A percentile compares a stretch with the other conserved stretches of the same genome.
These are phyloP conservation scores for Bovichtus diacanthus DNA, from an alignment of 2,797 vertebrate genomes.

Conservation along the genomic window DNA sequence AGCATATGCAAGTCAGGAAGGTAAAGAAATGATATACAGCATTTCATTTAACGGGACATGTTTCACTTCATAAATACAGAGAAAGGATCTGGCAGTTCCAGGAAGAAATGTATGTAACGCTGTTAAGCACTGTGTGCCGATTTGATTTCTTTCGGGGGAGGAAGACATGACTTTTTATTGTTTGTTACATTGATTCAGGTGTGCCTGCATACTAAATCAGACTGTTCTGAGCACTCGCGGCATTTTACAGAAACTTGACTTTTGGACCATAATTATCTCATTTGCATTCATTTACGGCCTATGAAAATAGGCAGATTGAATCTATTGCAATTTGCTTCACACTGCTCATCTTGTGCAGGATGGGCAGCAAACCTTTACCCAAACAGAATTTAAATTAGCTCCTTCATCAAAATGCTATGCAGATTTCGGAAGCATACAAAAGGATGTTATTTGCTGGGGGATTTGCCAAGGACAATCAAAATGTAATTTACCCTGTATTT, in stretches of 20 bases:
- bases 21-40: slow-evolving; percentile 26
- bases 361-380: slow-evolving; percentile 37
- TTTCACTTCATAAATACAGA: slow-evolving; percentile 51
- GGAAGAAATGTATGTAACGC: slow-evolving; percentile 51
- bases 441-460: slow-evolving; percentile 38
- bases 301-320: slow-evolving; percentile 46
- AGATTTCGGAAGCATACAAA: slow-evolving; percentile 40
- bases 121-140: slow-evolving; percentile 35
- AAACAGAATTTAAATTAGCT: slow-evolving; percentile 63
- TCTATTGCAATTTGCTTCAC: slow-evolving; percentile 36
- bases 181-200: slow-evolving; percentile 53
- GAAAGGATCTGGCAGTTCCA: slow-evolving; percentile 27
- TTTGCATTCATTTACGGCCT: slow-evolving; percentile 53
- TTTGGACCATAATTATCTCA: slow-evolving; percentile 53
- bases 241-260: slow-evolving; percentile 51
- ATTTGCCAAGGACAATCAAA: slow-evolving; percentile 57
- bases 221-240: slow-evolving; percentile 25
- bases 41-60: slow-evolving; percentile 51
- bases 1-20: slow-evolving; percentile 11
- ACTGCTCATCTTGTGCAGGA: slow-evolving; percentile 23
- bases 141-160: slow-evolving; percentile 52
- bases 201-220: slow-evolving; percentile 41
- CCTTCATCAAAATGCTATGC: slow-evolving; percentile 38
- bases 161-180: slow-evolving; percentile 39
- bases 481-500: slow-evolving; percentile 55